Conservation (phyloP, 2,888 invertebrate species). For the Venusia cambrica region DNA sequence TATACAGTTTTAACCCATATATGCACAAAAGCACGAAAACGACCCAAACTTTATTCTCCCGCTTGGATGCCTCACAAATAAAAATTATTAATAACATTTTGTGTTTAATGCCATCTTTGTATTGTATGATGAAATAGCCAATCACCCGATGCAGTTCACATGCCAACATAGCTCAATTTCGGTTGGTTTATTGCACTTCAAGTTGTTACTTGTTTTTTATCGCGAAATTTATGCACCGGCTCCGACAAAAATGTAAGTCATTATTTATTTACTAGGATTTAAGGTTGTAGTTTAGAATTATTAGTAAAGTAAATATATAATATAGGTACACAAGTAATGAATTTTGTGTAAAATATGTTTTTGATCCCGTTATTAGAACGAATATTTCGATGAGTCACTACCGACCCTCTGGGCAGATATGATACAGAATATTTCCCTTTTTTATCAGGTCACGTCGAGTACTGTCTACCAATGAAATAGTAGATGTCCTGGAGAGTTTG, state of each 20-base stretch:
- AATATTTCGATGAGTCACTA: conserved; percentile 1
- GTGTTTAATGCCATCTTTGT: too few relatives aligned
- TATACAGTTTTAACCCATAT: too few relatives aligned
- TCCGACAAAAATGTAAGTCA: conserved; percentile 2
- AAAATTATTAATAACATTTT: too few relatives aligned
- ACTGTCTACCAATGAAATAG: conserved; percentile 1
- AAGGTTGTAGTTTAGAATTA: background rate
- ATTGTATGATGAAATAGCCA: too few relatives aligned
- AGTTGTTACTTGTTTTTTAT: too few relatives aligned
- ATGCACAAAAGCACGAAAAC: too few relatives aligned
- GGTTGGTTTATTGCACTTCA: too few relatives aligned
- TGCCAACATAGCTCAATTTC: too few relatives aligned
- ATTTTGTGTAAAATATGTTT: conserved; percentile 2
- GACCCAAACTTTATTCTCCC: too few relatives aligned
- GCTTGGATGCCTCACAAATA: too few relatives aligned
- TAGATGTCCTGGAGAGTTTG: conserved; percentile 1
- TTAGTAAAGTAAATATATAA: background rate
- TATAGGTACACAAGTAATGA: conserved; percentile 1
- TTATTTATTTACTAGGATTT: background rate
- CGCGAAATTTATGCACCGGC: too few relatives aligned
- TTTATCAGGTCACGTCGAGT: background rate
- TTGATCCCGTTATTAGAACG: background rate
- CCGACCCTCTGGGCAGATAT: background rate
- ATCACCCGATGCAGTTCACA: too few relatives aligned
- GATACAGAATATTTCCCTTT: background rate